These are phyloP conservation scores for Amphipoea lucens DNA, from an alignment of 2,888 invertebrate genomes.

Conservation along the genomic window DNA sequence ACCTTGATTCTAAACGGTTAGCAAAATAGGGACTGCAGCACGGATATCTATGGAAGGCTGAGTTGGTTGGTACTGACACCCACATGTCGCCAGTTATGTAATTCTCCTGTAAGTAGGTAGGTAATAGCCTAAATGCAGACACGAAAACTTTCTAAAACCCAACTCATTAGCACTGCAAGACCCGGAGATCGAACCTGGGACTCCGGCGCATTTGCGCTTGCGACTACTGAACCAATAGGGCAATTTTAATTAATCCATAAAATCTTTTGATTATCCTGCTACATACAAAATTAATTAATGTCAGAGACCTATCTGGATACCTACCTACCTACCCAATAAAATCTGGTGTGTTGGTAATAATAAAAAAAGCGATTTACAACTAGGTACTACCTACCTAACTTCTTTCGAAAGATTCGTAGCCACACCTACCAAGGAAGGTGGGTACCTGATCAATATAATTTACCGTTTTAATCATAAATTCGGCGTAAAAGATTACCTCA, in stretches of 20 bases:
- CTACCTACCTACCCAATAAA: not conserved
- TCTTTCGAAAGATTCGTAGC: constrained; percentile 10
- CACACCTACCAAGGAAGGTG: constrained; percentile 25
- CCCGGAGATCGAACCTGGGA: not conserved
- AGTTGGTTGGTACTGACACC: not conserved
- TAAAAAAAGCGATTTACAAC: not conserved
- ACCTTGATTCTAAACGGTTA: not conserved
- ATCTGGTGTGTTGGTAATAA: not conserved
- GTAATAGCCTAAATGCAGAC: not conserved
- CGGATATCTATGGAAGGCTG: no score
- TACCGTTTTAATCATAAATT: constrained; percentile 48
- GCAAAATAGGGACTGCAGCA: not conserved
- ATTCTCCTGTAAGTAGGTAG: not conserved
- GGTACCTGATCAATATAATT: constrained; percentile 5
- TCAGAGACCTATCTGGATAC: not conserved
- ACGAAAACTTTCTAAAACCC: not conserved
- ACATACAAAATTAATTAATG: not conserved
- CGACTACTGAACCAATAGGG: not conserved
- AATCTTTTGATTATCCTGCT: not conserved
- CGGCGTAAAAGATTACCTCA: constrained; percentile 38
- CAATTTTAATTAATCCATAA: not conserved
- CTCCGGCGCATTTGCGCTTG: not conserved
- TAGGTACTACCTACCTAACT: not conserved
- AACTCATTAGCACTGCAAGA: not conserved
- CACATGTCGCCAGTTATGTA: not conserved